A percentile compares a stretch with the other conserved stretches of the same genome.
These are phyloP conservation scores for Aphodius sticticus DNA, from an alignment of 2,888 invertebrate species.

Conservation along the genomic window DNA sequence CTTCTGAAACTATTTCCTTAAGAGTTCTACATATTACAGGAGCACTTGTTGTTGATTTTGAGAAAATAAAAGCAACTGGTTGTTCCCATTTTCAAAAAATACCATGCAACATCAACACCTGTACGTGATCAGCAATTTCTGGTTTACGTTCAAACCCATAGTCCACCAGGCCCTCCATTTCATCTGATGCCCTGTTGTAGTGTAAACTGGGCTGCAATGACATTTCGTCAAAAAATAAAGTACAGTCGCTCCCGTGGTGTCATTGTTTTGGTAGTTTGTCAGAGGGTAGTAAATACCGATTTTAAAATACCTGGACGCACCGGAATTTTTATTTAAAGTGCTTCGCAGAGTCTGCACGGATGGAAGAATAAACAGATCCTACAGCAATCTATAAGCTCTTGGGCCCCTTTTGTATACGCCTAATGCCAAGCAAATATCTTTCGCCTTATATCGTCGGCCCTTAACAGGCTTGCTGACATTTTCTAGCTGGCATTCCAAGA, in stretches of 20 bases:
- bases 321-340: constrained; percentile 39
- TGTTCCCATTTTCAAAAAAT: constrained; percentile 37
- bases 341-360: constrained; percentile 36
- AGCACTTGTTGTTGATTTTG: constrained; percentile 20
- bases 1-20: constrained; percentile 38
- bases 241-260: constrained; percentile 20
- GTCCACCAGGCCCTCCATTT: constrained; percentile 32
- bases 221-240: constrained; percentile 41
- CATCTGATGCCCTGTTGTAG: constrained; percentile 31
- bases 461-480: neutral
- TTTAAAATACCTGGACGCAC: constrained; percentile 37
- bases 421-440: constrained; percentile 41
- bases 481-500: neutral
- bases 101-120: constrained; percentile 37
- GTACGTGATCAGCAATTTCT: constrained; percentile 37
- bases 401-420: constrained; percentile 39
- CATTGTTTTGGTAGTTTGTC: constrained; percentile 32
- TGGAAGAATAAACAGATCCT: constrained; percentile 39
- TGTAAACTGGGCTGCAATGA: constrained; percentile 35
- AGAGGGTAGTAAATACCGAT: constrained; percentile 34
- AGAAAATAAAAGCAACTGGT: constrained; percentile 37
- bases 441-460: constrained; percentile 35
- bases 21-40: constrained; percentile 39
- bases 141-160: constrained; percentile 14
- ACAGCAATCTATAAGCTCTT: constrained; percentile 33